These are phyloP conservation scores for Andrena hattorfiana DNA, from an alignment of 2,888 invertebrate genomes.

Conservation along the genomic window DNA sequence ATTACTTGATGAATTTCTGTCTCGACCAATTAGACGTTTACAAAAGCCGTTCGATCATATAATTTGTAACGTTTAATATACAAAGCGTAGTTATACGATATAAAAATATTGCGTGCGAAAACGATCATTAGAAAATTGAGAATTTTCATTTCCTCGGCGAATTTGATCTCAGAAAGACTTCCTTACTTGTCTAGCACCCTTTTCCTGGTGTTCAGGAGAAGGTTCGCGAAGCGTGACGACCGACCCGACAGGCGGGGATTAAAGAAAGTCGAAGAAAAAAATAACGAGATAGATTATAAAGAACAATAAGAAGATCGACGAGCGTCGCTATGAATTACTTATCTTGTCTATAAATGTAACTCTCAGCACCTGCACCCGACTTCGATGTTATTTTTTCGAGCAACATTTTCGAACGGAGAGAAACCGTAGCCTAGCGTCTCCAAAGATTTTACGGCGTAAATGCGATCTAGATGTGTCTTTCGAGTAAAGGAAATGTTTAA, in stretches of 20 bases:
- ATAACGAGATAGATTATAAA: neutral
- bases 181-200: constrained; percentile 5
- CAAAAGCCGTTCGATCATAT: constrained; percentile 24
- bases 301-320: constrained; percentile 1
- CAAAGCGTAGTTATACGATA: constrained; percentile 9
- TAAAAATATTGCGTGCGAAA: constrained; percentile 14
- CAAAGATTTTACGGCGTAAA: constrained; percentile 66
- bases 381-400: constrained; percentile 67
- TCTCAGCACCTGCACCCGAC: constrained; percentile 70
- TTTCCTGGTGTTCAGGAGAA: neutral
- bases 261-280: constrained; percentile 1
- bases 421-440: constrained; percentile 62
- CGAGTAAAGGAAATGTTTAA: constrained; percentile 71
- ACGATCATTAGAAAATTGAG: constrained; percentile 1
- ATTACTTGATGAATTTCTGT: constrained; percentile 47
- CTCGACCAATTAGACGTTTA: constrained; percentile 57
- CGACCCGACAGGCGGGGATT: constrained; percentile 16
- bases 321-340: constrained; percentile 53
- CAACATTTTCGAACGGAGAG: constrained; percentile 25
- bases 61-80: constrained; percentile 38
- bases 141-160: constrained; percentile 25
- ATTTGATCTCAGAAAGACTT: constrained; percentile 20
- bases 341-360: constrained; percentile 64
- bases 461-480: constrained; percentile 75
- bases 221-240: constrained; percentile 2